A percentile compares a stretch with the other conserved stretches of the same genome.
Evolutionary conservation across 1,140 invertebrate species (phyloP).

Genomic region (Subanguina moxae): DNA sequence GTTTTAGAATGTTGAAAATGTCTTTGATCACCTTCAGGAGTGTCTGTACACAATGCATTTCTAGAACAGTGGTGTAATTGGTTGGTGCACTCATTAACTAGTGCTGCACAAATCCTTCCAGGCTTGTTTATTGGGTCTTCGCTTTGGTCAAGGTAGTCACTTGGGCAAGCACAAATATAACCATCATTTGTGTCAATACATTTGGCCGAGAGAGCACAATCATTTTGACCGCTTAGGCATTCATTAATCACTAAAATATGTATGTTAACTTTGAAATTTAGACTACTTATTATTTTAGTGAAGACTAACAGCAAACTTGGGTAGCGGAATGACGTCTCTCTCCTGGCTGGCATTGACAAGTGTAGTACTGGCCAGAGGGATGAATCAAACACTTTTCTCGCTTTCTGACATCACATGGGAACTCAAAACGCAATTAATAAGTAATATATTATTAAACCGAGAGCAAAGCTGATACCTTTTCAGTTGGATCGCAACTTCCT

Average conservation of each 20-base stretch:
- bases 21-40: slow-evolving; percentile 36
- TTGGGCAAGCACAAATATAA: slow-evolving; percentile 54
- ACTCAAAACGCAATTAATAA: neutral
- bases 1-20: neutral
- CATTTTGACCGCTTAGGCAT: slow-evolving; percentile 49
- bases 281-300: neutral
- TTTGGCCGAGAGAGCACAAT: slow-evolving; percentile 51
- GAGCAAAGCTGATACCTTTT: slow-evolving; percentile 3
- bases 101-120: slow-evolving; percentile 51
- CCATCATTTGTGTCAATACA: slow-evolving; percentile 58
- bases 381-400: slow-evolving; percentile 55
- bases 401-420: slow-evolving; percentile 53
- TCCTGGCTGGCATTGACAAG: slow-evolving; percentile 50
- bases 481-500: slow-evolving; percentile 52
- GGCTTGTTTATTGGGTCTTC: slow-evolving; percentile 51
- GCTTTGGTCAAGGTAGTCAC: slow-evolving; percentile 50
- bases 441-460: neutral
- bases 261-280: slow-evolving; percentile 6
- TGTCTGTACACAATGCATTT: slow-evolving; percentile 60
- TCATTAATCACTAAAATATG: slow-evolving; percentile 55
- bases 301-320: slow-evolving; percentile 53
- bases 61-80: slow-evolving; percentile 55
- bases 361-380: slow-evolving; percentile 52
- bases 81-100: slow-evolving; percentile 53
- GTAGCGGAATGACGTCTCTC: slow-evolving; percentile 56